These are phyloP conservation scores for Micrasema longulum DNA, from an alignment of 1,140 invertebrate genomes.

Conservation along the genomic window DNA sequence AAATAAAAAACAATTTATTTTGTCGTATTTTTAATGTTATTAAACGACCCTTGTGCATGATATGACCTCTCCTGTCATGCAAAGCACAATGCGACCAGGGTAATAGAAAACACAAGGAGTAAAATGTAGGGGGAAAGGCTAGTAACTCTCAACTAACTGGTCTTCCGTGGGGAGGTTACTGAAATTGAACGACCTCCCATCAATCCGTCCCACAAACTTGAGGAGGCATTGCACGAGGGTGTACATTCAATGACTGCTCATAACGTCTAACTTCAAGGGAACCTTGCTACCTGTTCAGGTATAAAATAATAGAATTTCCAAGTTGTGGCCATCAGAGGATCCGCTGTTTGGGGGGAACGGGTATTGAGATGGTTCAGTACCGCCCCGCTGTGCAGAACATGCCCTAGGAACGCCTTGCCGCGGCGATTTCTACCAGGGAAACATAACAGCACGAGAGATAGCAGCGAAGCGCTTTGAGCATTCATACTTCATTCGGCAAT, in stretches of 20 bases:
- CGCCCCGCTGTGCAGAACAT: constrained; percentile 45
- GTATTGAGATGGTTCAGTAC: constrained; percentile 26
- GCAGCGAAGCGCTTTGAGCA: neutral
- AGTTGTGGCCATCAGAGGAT: neutral
- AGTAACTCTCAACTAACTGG: too few species aligned
- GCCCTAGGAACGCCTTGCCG: constrained; percentile 55
- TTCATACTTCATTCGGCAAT: neutral
- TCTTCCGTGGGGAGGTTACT: constrained; percentile 20
- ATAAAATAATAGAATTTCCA: too few species aligned
- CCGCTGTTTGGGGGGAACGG: constrained; percentile 35
- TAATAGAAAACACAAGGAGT: too few species aligned
- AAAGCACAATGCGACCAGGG: too few species aligned
- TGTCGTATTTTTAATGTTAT: too few species aligned
- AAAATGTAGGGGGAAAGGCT: too few species aligned
- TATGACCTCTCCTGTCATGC: too few species aligned
- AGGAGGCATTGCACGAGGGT: too few species aligned
- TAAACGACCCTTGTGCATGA: too few species aligned
- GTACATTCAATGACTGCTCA: too few species aligned
- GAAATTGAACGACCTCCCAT: constrained; percentile 12
- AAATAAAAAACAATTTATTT: too few species aligned
- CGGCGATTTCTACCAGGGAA: constrained; percentile 43
- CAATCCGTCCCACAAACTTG: constrained; percentile 1
- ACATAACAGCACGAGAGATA: constrained; percentile 17
- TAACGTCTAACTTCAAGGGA: neutral
- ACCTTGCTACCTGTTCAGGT: neutral